These are phyloP conservation scores for Hippocampus guttulatus DNA, from an alignment of 2,113 vertebrate genomes.

Conservation along the genomic window DNA sequence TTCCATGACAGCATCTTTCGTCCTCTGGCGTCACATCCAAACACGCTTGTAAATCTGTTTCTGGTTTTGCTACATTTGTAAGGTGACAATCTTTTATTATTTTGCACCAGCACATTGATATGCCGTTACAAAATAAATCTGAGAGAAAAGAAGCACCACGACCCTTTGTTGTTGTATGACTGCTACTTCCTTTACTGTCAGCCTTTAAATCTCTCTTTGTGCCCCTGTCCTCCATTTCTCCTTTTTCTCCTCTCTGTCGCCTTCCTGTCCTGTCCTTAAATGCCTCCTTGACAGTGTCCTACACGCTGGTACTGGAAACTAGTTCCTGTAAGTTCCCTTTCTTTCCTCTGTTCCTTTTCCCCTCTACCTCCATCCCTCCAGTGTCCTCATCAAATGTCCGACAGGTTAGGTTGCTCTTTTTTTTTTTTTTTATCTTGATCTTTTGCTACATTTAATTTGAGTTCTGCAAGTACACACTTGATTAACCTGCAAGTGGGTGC, in stretches of 20 bases:
- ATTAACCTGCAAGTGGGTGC: neutral
- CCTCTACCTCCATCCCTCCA: constrained; percentile 53
- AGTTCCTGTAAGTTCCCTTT: constrained; percentile 78
- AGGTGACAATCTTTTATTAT: neutral
- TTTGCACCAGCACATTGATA: neutral
- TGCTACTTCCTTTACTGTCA: constrained; percentile 32
- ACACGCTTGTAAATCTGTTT: constrained; percentile 14
- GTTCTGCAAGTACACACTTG: neutral
- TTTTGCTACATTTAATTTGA: neutral
- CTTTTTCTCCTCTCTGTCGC: constrained; percentile 29
- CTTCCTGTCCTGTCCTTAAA: constrained; percentile 35
- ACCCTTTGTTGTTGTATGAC: constrained; percentile 35
- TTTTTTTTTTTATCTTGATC: neutral
- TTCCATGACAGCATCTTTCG: neutral
- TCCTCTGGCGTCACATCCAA: neutral
- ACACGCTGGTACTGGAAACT: constrained; percentile 81
- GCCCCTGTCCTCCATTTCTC: constrained; percentile 50
- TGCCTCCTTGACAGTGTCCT: constrained; percentile 71
- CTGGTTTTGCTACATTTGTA: constrained; percentile 9
- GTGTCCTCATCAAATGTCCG: constrained; percentile 51
- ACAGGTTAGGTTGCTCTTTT: constrained; percentile 35
- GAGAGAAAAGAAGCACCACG: constrained; percentile 8
- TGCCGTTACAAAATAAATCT: constrained; percentile 1
- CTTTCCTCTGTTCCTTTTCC: constrained; percentile 55
- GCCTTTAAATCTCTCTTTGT: constrained; percentile 52